Evolutionary conservation across 2,113 vertebrate species (phyloP).

Genomic region (Ictalurus furcatus): DNA sequence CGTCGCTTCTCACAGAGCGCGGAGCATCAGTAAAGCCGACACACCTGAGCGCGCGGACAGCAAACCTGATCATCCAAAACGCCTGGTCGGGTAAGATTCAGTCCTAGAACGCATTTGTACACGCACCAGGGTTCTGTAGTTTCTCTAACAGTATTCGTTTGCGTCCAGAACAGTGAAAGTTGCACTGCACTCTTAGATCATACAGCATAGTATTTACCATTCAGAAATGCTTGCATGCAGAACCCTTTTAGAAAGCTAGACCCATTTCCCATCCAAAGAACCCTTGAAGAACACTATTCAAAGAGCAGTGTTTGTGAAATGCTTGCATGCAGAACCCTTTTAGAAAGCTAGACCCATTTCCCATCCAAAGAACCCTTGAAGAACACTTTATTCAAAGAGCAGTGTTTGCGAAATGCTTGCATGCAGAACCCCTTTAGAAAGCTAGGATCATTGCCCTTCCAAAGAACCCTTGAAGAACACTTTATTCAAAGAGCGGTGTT

Average conservation of each 20-base stretch:
- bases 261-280: not conserved
- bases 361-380: not conserved
- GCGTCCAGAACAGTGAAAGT: not conserved
- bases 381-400: not conserved
- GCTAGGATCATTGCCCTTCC: not conserved
- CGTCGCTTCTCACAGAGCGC: not conserved
- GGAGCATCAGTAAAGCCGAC: conserved; percentile 3
- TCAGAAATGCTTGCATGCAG: not conserved
- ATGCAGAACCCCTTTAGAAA: not conserved
- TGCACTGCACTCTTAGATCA: not conserved
- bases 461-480: not conserved
- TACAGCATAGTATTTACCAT: not conserved
- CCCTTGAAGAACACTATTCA: not conserved
- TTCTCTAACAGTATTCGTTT: not conserved
- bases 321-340: not conserved
- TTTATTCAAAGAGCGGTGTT: not conserved
- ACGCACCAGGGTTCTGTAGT: not conserved
- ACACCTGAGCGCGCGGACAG: conserved; percentile 23
- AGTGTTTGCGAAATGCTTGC: not conserved
- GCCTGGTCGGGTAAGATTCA: conserved; percentile 37
- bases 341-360: not conserved
- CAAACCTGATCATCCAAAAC: conserved; percentile 10
- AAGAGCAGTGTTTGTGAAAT: not conserved
- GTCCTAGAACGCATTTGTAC: not conserved
- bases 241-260: not conserved